Evolutionary conservation across 2,888 invertebrate genomes (phyloP).

Genomic region (Hirtodrosophila cameraria): DNA sequence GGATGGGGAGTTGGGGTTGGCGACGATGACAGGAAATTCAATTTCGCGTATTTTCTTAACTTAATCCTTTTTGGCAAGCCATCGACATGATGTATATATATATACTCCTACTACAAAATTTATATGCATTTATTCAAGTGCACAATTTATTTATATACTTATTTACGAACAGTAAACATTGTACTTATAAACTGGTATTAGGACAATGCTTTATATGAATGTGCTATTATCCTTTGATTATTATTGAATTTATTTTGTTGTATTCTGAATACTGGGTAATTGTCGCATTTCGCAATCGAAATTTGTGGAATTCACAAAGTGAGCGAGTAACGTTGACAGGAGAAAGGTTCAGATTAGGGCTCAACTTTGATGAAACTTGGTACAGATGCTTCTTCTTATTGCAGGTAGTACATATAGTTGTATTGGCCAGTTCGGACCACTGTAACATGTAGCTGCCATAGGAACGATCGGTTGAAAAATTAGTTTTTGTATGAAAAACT

Average conservation of each 20-base stretch:
- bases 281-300: no score
- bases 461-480: no score
- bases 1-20: not conserved
- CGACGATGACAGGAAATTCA: constrained; percentile 59
- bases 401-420: constrained; percentile 1
- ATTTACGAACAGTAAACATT: constrained; percentile 22
- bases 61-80: constrained; percentile 62
- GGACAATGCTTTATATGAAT: not conserved
- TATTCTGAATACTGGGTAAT: not conserved
- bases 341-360: not conserved
- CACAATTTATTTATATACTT: constrained; percentile 10
- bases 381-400: no score
- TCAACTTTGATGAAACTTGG: no score
- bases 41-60: constrained; percentile 70
- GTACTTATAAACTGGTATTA: constrained; percentile 15
- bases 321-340: no score
- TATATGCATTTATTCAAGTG: constrained; percentile 3
- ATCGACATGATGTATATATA: constrained; percentile 22
- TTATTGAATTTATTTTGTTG: not conserved
- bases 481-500: no score
- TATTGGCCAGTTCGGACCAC: no score
- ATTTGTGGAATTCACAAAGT: no score
- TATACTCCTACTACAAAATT: not conserved
- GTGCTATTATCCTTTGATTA: constrained; percentile 5
- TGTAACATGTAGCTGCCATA: no score